These are phyloP conservation scores for Anser cygnoides DNA, from an alignment of 2,113 vertebrate genomes.

Conservation along the genomic window DNA sequence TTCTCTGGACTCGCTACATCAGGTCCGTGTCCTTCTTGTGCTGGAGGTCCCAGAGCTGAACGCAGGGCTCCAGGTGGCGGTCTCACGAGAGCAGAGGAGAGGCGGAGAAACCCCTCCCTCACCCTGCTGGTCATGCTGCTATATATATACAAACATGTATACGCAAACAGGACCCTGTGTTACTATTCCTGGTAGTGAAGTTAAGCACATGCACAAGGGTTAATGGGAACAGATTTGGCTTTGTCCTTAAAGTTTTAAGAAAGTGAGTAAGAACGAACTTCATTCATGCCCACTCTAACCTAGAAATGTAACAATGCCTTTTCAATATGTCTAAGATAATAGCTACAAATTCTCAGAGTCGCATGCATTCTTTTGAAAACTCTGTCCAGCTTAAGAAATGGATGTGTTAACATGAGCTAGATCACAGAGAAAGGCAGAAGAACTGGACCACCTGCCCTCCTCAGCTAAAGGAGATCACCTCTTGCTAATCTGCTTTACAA, in stretches of 20 bases:
- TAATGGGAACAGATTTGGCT: neutral
- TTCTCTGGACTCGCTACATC: neutral
- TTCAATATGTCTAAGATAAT: neutral
- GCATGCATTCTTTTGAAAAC: neutral
- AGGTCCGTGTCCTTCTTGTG: neutral
- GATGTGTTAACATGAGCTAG: neutral
- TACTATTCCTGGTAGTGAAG: neutral
- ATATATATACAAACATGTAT: neutral
- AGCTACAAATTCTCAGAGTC: neutral
- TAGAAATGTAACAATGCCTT: neutral
- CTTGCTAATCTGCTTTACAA: neutral
- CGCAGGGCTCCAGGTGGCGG: neutral
- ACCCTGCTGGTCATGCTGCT: neutral
- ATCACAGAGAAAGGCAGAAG: neutral
- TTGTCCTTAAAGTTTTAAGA: neutral
- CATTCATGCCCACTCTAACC: neutral
- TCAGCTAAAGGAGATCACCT: neutral
- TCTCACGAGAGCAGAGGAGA: neutral
- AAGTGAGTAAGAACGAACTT: neutral
- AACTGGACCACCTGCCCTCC: neutral
- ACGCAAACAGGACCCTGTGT: neutral
- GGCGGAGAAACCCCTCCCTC: neutral
- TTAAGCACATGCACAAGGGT: neutral
- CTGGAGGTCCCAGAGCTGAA: neutral
- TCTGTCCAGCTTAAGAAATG: neutral